Conservation (phyloP, 2,113 vertebrate species). For the Pycnonotus jocosus region DNA sequence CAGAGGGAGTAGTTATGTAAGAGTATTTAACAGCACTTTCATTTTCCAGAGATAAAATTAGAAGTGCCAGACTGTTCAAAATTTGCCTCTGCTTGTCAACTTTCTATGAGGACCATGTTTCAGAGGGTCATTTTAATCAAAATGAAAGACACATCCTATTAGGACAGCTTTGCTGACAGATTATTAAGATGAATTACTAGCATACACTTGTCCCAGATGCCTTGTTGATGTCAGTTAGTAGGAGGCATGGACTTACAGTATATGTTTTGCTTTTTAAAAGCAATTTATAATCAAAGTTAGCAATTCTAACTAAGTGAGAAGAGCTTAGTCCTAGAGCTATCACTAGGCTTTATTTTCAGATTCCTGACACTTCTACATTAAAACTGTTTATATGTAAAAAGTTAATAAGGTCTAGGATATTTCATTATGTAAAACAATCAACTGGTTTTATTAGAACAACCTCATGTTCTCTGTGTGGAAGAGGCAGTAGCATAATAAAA, state of each 20-base stretch:
- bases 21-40: neutral
- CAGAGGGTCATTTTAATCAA: constrained; percentile 72
- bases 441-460: constrained; percentile 14
- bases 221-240: constrained; percentile 58
- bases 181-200: constrained; percentile 75
- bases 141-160: constrained; percentile 71
- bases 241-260: constrained; percentile 25
- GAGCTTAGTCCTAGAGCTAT: constrained; percentile 70
- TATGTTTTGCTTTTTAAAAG: constrained; percentile 64
- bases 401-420: constrained; percentile 60
- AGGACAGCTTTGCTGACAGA: constrained; percentile 72
- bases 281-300: constrained; percentile 64
- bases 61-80: constrained; percentile 41
- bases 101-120: constrained; percentile 57
- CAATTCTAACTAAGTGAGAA: constrained; percentile 62
- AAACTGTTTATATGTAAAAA: constrained; percentile 64
- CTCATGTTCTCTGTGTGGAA: constrained; percentile 7
- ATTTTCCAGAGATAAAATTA: constrained; percentile 49
- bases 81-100: constrained; percentile 43
- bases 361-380: constrained; percentile 54
- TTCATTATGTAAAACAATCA: constrained; percentile 37
- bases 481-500: neutral
- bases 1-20: neutral
- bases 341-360: constrained; percentile 64
- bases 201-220: constrained; percentile 49